Conservation (phyloP, 64 coral and sea anemone species). For the Pachyseris speciosa region DNA sequence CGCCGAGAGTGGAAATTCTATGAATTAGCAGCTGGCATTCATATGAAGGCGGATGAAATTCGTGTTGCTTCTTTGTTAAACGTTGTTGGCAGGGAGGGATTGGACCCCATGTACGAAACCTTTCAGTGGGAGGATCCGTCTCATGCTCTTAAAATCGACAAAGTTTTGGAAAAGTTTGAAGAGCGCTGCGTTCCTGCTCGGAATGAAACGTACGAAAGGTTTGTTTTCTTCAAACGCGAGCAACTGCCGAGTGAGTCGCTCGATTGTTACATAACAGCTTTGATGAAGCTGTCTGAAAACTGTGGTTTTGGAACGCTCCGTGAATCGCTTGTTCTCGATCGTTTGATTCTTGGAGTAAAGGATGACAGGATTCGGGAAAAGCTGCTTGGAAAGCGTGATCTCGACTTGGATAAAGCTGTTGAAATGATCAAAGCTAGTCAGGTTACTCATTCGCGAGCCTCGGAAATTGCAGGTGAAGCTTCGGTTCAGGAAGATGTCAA, state of each 20-base stretch:
- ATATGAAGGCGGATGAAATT: conserved; percentile 36
- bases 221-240: conserved; percentile 58
- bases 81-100: conserved; percentile 20
- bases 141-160: background rate
- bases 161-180: too few species aligned
- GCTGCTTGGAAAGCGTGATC: conserved; percentile 51
- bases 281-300: conserved; percentile 55
- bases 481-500: background rate
- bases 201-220: conserved; percentile 48
- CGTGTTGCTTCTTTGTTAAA: conserved; percentile 38
- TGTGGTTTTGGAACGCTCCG: too few species aligned
- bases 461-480: background rate
- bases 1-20: conserved; percentile 9
- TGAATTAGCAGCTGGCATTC: conserved; percentile 35
- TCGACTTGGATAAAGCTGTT: conserved; percentile 46
- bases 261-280: conserved; percentile 37
- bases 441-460: conserved; percentile 63
- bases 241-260: conserved; percentile 21
- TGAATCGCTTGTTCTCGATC: too few species aligned
- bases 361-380: conserved; percentile 64
- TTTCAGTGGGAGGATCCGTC: conserved; percentile 33
- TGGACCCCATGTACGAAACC: conserved; percentile 60
- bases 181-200: conserved; percentile 44
- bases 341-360: conserved; percentile 41
- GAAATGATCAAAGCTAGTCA: conserved; percentile 58